phyloP scores from a whole-genome alignment of 2,888 invertebrate genomes.

The Trichacis sp. region DNA sequence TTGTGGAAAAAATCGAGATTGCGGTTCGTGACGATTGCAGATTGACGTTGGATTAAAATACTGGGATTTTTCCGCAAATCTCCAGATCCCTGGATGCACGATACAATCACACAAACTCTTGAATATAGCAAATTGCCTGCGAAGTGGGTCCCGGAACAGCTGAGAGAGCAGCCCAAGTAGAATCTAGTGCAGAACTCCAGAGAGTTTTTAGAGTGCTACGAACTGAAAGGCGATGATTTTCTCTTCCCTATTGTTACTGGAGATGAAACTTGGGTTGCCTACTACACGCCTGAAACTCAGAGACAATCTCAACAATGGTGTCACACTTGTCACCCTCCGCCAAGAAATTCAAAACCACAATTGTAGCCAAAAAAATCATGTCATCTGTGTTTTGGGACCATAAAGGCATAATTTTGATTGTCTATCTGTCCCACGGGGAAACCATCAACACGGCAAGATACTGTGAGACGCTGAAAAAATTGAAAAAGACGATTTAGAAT shows the following conservation, averaged over 20 bases:
- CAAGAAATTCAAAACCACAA: not conserved
- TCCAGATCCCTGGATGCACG: conserved; percentile 3
- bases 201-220: not conserved
- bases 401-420: no score
- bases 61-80: not conserved
- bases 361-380: not conserved
- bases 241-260: conserved; percentile 17
- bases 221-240: not conserved
- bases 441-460: no score
- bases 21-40: conserved; percentile 14
- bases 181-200: not conserved
- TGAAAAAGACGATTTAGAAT: conserved; percentile 23
- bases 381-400: no score
- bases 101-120: not conserved
- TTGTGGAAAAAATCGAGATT: conserved; percentile 3
- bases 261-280: conserved; percentile 33
- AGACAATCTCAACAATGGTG: no score
- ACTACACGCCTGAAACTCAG: conserved; percentile 26
- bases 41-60: conserved; percentile 12
- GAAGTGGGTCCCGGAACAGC: conserved; percentile 13
- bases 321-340: conserved; percentile 1
- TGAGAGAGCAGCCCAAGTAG: not conserved
- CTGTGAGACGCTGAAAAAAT: no score
- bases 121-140: conserved; percentile 2
- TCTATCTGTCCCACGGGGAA: no score